Evolutionary conservation across 2,888 invertebrate species (phyloP).

Genomic region (Hetaerina titia): DNA sequence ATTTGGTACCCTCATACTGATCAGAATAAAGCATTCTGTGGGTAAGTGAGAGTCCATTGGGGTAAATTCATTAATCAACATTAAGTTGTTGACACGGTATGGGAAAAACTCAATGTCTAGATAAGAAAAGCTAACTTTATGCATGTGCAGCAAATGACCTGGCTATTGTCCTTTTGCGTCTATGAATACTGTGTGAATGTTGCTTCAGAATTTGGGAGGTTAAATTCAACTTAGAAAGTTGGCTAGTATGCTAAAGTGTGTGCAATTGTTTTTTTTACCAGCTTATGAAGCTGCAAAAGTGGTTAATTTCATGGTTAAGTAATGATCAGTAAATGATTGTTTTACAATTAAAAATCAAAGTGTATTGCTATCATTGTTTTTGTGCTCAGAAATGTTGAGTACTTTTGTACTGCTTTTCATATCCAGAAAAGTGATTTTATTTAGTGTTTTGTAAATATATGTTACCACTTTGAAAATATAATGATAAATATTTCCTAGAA

Average conservation of each 20-base stretch:
- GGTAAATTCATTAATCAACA: too few species aligned
- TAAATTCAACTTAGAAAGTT: neutral
- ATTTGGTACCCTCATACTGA: too few species aligned
- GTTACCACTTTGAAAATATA: neutral
- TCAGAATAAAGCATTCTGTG: too few species aligned
- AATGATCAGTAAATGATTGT: neutral
- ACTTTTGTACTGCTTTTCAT: neutral
- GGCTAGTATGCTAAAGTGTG: neutral
- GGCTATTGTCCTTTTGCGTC: neutral
- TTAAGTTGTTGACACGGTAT: too few species aligned
- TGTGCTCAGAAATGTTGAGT: neutral
- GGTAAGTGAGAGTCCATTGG: too few species aligned
- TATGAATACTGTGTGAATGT: neutral
- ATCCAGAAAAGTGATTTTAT: neutral
- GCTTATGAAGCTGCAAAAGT: conserved; percentile 23
- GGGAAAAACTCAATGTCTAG: too few species aligned
- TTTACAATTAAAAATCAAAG: neutral
- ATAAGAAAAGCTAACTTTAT: too few species aligned
- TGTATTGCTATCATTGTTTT: neutral
- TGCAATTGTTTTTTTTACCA: neutral
- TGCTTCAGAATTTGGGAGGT: neutral
- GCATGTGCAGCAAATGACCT: too few species aligned
- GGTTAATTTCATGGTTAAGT: neutral
- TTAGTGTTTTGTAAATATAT: neutral
- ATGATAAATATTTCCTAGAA: conserved; percentile 3